These are phyloP conservation scores for Eclectus roratus DNA, from an alignment of 2,113 vertebrate species.

Conservation along the genomic window DNA sequence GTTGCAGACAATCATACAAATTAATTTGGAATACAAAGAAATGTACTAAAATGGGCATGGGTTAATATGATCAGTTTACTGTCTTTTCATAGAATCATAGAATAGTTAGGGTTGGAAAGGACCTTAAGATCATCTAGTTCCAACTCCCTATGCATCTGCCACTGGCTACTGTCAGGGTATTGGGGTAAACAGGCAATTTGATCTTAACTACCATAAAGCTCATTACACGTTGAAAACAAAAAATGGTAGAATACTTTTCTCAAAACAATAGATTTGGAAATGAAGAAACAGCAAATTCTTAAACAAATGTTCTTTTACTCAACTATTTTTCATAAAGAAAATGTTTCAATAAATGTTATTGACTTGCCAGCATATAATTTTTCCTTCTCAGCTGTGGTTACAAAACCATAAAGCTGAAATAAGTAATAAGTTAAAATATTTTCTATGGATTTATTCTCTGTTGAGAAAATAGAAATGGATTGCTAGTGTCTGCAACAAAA, in stretches of 20 bases:
- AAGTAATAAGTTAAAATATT: neutral
- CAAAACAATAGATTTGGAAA: neutral
- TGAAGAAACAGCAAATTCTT: neutral
- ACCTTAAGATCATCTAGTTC: too few species aligned
- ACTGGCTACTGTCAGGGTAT: neutral
- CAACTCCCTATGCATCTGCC: neutral
- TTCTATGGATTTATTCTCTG: neutral
- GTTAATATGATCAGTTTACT: neutral
- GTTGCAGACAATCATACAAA: neutral
- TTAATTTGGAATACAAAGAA: neutral
- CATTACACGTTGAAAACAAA: neutral
- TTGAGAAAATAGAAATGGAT: neutral
- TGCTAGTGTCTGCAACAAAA: slow-evolving; percentile 12
- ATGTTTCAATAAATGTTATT: neutral
- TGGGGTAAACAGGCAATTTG: neutral
- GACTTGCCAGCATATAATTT: neutral
- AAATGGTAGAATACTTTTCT: neutral
- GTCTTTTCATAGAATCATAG: neutral
- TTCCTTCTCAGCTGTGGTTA: neutral
- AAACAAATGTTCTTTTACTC: neutral
- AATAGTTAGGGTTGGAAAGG: too few species aligned
- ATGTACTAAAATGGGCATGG: fast-evolving
- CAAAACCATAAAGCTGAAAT: neutral
- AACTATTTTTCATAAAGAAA: neutral
- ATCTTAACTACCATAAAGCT: neutral